These are phyloP conservation scores for Drosophila truncata DNA, from an alignment of 1,140 invertebrate species.

Conservation along the genomic window DNA sequence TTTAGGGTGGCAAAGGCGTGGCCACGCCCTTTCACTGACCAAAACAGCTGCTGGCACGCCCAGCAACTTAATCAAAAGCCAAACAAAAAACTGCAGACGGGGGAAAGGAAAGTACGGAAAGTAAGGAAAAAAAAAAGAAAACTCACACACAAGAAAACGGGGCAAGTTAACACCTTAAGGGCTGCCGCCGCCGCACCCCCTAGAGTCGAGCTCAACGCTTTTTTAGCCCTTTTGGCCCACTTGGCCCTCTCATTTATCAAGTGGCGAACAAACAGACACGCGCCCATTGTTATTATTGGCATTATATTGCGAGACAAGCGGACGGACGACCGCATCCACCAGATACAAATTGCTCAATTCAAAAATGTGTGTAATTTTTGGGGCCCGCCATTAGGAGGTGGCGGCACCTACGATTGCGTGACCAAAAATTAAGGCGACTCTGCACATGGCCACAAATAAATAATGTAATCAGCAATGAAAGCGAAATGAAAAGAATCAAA, in stretches of 20 bases:
- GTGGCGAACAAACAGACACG: constrained; percentile 67
- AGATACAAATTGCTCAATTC: constrained; percentile 76
- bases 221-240: constrained; percentile 16
- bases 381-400: constrained; percentile 7
- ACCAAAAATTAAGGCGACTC: constrained; percentile 22
- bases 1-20: constrained; percentile 11
- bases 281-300: constrained; percentile 75
- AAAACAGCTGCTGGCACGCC: constrained; percentile 72
- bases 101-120: background rate
- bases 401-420: constrained; percentile 35
- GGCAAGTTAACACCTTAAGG: constrained; percentile 55
- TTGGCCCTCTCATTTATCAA: constrained; percentile 74
- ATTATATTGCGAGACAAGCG: constrained; percentile 71
- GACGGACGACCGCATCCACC: constrained; percentile 17
- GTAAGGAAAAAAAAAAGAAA: background rate
- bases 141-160: constrained; percentile 15
- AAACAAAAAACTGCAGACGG: constrained; percentile 11
- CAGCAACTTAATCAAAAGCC: constrained; percentile 71
- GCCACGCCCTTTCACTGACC: constrained; percentile 27
- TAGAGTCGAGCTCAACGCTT: no score
- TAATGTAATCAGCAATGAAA: constrained; percentile 36
- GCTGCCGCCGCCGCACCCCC: background rate
- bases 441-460: constrained; percentile 25
- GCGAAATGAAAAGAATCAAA: constrained; percentile 29
- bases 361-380: constrained; percentile 60